Evolutionary conservation across 1,140 invertebrate genomes (phyloP).

Genomic region (Ceratina calcarata): DNA sequence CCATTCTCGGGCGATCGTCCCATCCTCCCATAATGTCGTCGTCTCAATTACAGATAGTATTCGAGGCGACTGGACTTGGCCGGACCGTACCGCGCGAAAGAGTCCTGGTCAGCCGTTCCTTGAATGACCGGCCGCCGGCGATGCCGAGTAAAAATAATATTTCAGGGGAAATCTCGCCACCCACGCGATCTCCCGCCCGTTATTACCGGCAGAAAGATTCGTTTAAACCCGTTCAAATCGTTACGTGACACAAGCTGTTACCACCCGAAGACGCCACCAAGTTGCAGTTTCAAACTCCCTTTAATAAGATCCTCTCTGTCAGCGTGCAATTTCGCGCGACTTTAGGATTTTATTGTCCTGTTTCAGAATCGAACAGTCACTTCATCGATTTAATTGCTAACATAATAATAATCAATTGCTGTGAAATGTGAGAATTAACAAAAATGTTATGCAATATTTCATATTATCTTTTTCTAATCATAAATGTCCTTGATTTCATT

Average conservation of each 20-base stretch:
- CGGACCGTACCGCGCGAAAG: neutral
- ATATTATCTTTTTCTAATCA: no score
- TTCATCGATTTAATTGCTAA: no score
- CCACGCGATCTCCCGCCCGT: neutral
- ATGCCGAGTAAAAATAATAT: constrained; percentile 28
- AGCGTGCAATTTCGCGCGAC: neutral
- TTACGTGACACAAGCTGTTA: neutral
- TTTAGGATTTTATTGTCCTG: neutral
- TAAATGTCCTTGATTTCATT: no score
- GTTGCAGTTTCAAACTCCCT: neutral
- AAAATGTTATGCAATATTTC: no score
- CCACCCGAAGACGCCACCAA: neutral
- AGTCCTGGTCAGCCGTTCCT: constrained; percentile 36
- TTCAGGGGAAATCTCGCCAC: neutral
- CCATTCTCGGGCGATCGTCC: constrained; percentile 4
- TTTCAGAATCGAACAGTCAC: no score
- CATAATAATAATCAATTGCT: no score
- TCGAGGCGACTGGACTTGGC: neutral
- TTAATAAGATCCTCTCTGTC: neutral
- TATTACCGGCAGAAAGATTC: constrained; percentile 31
- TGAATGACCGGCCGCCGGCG: constrained; percentile 19
- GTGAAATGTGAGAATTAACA: no score
- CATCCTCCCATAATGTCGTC: constrained; percentile 4
- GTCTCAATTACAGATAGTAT: constrained; percentile 24
- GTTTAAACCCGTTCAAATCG: constrained; percentile 5